Conservation (phyloP, 2,113 vertebrate species). For the Rana temporaria region DNA sequence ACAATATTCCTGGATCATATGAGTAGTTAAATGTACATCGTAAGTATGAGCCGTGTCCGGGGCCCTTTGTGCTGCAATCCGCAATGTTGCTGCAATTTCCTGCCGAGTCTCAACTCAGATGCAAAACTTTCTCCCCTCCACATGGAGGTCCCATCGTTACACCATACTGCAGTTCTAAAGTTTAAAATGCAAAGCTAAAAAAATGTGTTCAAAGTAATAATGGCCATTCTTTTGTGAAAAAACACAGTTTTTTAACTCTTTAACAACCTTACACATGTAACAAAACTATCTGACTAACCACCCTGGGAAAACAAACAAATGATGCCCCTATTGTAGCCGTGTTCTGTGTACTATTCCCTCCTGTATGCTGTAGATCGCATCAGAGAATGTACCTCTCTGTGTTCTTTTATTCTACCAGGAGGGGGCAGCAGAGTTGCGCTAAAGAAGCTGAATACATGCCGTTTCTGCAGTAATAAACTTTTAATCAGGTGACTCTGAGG, state of each 20-base stretch:
- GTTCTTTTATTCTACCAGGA: not conserved
- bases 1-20: conserved; percentile 66
- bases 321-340: no score
- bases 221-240: not conserved
- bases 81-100: not conserved
- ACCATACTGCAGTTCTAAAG: no score
- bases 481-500: no score
- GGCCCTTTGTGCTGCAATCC: not conserved
- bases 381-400: not conserved
- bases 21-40: conserved; percentile 65
- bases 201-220: not conserved
- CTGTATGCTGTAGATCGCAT: not conserved
- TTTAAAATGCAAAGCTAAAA: not conserved
- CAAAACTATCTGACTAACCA: not conserved
- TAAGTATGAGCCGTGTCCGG: conserved; percentile 67
- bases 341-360: not conserved
- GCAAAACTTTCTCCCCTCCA: conserved; percentile 9
- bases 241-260: no score
- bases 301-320: no score
- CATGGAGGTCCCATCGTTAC: no score
- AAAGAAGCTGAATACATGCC: no score
- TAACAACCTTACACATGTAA: no score
- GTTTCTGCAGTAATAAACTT: no score
- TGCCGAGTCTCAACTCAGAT: not conserved
- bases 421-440: not conserved